phyloP scores from a whole-genome alignment of 2,797 vertebrate species.

The Pampus argenteus region DNA sequence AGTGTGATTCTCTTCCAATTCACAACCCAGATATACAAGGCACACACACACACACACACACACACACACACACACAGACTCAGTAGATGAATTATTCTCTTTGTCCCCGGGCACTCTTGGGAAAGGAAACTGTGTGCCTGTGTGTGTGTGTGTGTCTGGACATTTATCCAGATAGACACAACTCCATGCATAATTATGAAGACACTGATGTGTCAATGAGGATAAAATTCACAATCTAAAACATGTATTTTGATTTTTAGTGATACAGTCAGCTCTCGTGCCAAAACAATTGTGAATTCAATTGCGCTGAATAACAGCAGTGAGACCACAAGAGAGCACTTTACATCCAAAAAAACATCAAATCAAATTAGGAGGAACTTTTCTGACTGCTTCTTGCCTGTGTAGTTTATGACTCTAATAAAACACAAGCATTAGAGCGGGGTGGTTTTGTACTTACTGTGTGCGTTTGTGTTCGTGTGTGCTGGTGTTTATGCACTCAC shows the following conservation, averaged over 20 bases:
- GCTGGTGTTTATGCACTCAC: no score
- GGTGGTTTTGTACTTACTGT: slow-evolving; percentile 37
- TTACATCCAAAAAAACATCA: slow-evolving; percentile 66
- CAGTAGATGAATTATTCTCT: no score
- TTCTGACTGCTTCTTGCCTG: slow-evolving; percentile 58
- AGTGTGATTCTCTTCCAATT: slow-evolving; percentile 16
- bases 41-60: slow-evolving; percentile 1
- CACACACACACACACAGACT: slow-evolving; percentile 5
- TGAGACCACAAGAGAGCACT: slow-evolving; percentile 51
- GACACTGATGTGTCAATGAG: slow-evolving; percentile 12
- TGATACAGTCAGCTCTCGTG: slow-evolving; percentile 34
- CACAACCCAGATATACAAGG: neutral
- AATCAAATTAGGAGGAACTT: slow-evolving; percentile 65
- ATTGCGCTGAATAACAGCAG: slow-evolving; percentile 46
- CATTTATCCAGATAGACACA: neutral
- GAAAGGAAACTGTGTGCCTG: no score
- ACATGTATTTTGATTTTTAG: slow-evolving; percentile 36
- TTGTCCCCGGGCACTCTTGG: no score
- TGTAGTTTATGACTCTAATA: slow-evolving; percentile 68
- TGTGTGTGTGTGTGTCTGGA: neutral
- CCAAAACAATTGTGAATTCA: slow-evolving; percentile 41
- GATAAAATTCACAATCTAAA: slow-evolving; percentile 24
- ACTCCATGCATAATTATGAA: slow-evolving; percentile 3
- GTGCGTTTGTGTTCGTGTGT: neutral
- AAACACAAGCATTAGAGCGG: slow-evolving; percentile 62